Base-by-base conservation (phyloP, 2,113 vertebrate species). In the Mastomys coucha region DNA sequence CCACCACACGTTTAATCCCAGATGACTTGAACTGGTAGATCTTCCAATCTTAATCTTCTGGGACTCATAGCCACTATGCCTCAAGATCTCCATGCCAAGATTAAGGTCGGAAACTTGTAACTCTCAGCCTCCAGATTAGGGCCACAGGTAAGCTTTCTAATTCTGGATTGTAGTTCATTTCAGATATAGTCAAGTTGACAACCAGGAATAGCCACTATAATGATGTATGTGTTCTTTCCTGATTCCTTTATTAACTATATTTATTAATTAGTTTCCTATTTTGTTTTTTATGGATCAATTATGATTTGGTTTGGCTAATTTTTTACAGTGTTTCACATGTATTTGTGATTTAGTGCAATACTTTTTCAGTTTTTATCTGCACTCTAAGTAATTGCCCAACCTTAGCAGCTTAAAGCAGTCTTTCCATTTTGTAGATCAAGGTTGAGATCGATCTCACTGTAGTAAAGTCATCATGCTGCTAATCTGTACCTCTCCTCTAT, bases 281-380 rank as follows among this genome's bases (percentile, higher is more conserved):
- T 69, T 85, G 24, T 20, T 2, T 51, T 72, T 60, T 94, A 33
- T 58, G 7, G 1, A 9, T 89, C 1, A 89, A 5, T 11, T 91
- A 4, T 60, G 16, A 4, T 60, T 20, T 75, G 7, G 28, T 89
- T 92, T 93, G 36, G 17, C 58, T 82, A 87, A 31, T 60, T 60
- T 93, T 86, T 94, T 70, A 51, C 39, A 72, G 10, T 92, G 65
- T 85, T 56, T 86, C 16, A 88, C 67, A 20, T 72, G 6, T 93
- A 11, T 77, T 45, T 86, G 17, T 93, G 12, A 80, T 70, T 51
- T 63, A 36, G 2, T 42, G 12, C 8, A 78, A 22, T 45, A 28
- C 51, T 45, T 19, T 56, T 17, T 73, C 67, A 28, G 3, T 33
- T 42, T 82, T 88, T 92, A 36, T 85, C 39, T 3, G 36, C 73